A percentile compares a stretch with the other conserved stretches of the same genome.
Conservation (phyloP, 23 tunicate genomes). For the Botrylloides violaceus region DNA sequence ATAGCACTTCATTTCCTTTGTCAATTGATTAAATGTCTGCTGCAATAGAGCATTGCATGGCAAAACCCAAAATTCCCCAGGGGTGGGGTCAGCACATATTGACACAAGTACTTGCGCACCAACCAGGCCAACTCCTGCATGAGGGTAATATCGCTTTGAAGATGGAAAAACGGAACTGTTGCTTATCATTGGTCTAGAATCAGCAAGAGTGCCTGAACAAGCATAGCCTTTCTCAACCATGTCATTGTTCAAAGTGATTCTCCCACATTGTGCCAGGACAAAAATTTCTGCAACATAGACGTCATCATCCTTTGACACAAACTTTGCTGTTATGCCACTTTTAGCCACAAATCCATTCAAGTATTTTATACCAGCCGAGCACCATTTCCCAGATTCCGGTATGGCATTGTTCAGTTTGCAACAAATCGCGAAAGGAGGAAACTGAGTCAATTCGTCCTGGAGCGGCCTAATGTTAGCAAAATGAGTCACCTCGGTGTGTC, state of each 20-base stretch:
- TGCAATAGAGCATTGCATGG: slow-evolving; percentile 20
- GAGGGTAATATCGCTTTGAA: neutral
- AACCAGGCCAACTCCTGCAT: slow-evolving; percentile 35
- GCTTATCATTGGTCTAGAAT: neutral
- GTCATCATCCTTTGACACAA: slow-evolving; percentile 21
- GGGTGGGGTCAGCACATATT: slow-evolving; percentile 36
- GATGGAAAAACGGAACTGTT: neutral
- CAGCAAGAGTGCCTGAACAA: neutral
- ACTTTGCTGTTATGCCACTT: slow-evolving; percentile 25
- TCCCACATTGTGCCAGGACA: slow-evolving; percentile 6
- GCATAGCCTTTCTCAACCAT: slow-evolving; percentile 30
- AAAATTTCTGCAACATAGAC: slow-evolving; percentile 25
- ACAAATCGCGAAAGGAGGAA: slow-evolving; percentile 37
- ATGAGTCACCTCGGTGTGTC: slow-evolving; percentile 39
- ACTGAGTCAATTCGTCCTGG: slow-evolving; percentile 16
- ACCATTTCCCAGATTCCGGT: slow-evolving; percentile 31
- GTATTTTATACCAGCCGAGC: slow-evolving; percentile 9
- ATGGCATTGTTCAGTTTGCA: slow-evolving; percentile 39
- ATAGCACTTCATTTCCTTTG: slow-evolving; percentile 4
- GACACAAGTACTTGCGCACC: slow-evolving; percentile 44
- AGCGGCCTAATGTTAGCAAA: slow-evolving; percentile 17
- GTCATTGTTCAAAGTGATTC: slow-evolving; percentile 13
- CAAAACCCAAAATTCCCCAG: slow-evolving; percentile 47
- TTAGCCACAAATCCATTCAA: slow-evolving; percentile 21
- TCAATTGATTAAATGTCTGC: slow-evolving; percentile 15